Evolutionary conservation across 2,113 vertebrate species (phyloP), one percentile per base, ranked within the genome.

Genomic region (Calidris pygmaea): DNA sequence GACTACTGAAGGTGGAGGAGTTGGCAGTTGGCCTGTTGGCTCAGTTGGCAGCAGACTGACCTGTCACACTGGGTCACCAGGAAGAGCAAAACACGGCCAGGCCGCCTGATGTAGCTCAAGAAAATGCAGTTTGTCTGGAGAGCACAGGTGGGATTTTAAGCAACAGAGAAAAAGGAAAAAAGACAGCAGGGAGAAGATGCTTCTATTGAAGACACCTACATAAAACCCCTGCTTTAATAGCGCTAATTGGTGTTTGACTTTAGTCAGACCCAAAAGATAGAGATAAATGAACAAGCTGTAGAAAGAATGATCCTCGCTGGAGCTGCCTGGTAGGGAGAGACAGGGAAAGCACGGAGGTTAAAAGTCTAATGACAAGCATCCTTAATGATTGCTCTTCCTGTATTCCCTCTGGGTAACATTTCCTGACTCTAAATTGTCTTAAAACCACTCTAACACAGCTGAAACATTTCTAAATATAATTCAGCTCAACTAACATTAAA

Each of bases 301-400:
- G 89, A 87, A 93, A 90, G 82, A 94, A 95, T 92, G 92, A 94
- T 76, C 85, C 41, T 91, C 26, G 1, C 75, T 74, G 87, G 93
- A 88, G 87, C 63, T 96, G 82, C 82, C 88, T 90, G 90, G 58
- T 45, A 77, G 75, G 78, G 71, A 91, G 71, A 94, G 90, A 86
- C 89, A 87, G 77, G 89, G 94, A 89, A 96, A 79, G 70, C 85
- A 95, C 10, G 12, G 60, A 96, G 96, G 95, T 96, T 95, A 95
- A 66, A 96, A 96, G 78, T 97, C 95, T 96, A 93, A 96, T 90
- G 93, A 93, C 95, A 96, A 96, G 85, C 81, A 76, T 95, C 78
- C 71, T 96, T 96, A 96, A 95, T 85, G 91, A 97, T 91, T 88
- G 67, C 59, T 96, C 85, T 96, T 96, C 95, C 89, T 95, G 39